Conservation (phyloP, 2,888 invertebrate genomes). For the Bombylius major region DNA sequence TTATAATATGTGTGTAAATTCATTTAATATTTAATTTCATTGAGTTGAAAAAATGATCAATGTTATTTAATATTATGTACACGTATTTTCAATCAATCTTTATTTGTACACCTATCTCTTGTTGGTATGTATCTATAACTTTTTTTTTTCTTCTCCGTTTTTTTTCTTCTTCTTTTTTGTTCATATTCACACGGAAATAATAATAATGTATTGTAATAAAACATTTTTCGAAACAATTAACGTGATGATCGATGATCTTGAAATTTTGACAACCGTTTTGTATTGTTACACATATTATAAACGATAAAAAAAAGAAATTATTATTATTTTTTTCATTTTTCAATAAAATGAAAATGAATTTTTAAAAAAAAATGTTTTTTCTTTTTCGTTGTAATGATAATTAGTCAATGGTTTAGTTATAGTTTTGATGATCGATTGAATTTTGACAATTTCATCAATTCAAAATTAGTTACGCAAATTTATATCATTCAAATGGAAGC, state of each 20-base stretch:
- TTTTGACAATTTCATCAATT: conserved; percentile 6
- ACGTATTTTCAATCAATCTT: no score
- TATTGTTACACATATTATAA: not conserved
- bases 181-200: not conserved
- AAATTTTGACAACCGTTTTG: not conserved
- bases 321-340: not conserved
- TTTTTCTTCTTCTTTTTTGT: not conserved
- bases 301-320: not conserved
- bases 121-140: not conserved
- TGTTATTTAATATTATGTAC: no score
- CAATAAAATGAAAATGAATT: not conserved
- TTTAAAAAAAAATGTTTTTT: not conserved
- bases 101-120: no score
- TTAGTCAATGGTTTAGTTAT: not conserved
- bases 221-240: no score
- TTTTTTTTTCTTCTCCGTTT: not conserved
- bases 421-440: conserved; percentile 3
- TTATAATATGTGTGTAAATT: no score
- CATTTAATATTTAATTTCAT: no score
- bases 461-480: conserved; percentile 13
- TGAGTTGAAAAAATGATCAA: no score
- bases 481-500: conserved; percentile 10
- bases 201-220: no score
- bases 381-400: no score
- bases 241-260: conserved; percentile 2